Evolutionary conservation across 2,797 vertebrate species (phyloP).

Genomic region (Dermochelys coriacea): DNA sequence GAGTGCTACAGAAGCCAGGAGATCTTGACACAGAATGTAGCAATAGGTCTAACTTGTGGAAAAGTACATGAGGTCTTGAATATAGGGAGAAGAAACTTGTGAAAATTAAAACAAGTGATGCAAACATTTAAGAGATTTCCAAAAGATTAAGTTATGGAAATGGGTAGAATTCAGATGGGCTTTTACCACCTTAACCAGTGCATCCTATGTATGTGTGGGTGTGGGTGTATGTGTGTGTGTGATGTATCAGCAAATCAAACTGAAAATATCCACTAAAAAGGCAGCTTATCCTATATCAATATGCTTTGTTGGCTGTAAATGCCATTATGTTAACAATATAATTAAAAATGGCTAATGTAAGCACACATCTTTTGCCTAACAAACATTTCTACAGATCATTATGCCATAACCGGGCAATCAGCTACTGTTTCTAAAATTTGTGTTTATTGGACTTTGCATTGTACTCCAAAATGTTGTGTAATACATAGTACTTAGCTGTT

Average conservation of each 20-base stretch:
- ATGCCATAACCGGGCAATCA: slow-evolving; percentile 13
- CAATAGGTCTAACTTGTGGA: not conserved
- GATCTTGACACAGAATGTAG: not conserved
- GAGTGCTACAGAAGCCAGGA: not conserved
- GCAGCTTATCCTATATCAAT: not conserved
- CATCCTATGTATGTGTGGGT: not conserved
- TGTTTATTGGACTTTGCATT: not conserved
- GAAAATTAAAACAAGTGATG: not conserved
- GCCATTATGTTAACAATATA: not conserved
- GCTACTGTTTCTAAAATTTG: slow-evolving; percentile 12
- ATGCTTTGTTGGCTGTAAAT: slow-evolving; percentile 7
- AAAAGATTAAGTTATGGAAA: not conserved
- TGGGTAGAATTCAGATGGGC: rapidly evolving
- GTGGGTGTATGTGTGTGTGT: too few relatives aligned
- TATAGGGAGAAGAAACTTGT: not conserved
- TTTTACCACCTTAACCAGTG: not conserved
- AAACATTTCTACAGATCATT: slow-evolving; percentile 44
- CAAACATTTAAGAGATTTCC: not conserved
- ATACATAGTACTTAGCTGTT: not conserved
- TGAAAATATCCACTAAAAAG: not conserved
- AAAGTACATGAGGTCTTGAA: not conserved
- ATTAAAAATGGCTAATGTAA: slow-evolving; percentile 44
- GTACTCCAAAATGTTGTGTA: not conserved
- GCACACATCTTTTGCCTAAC: slow-evolving; percentile 35
- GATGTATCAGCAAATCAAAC: not conserved